Base-by-base conservation (phyloP, 92 coral and sea anemone species). In the Bergia puertoricense region DNA sequence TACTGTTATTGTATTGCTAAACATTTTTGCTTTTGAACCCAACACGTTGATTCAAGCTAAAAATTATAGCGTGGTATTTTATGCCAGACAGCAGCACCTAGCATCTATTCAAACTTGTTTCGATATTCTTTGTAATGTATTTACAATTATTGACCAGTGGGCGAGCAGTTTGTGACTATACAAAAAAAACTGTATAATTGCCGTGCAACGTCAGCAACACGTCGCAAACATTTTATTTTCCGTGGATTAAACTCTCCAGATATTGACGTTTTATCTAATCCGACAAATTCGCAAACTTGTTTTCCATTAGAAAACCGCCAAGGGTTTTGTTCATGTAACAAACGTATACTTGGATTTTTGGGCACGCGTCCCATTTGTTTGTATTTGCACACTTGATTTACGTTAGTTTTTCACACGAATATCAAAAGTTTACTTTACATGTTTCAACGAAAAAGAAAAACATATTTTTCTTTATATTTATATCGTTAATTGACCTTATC, bases 401-500 rank as follows among this genome's bases (percentile, higher is more conserved):
- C 77, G 38, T 45, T 69, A 45, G 20, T 71, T 69, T 84, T 84
- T 84, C 44, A 18, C 65, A 71, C 42, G 66, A 30, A 71, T 30
- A 45, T 30, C 43, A 39, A 44, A 71, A 71, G 6, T 69, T 30
- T 71, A 37, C 44, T 80, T 54, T 54, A 39, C 86, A 83, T 30
- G 66, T 56, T 82, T 66, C 77, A 83, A 16, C 65, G 86, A 83
- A 82, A 82, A 30, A 43, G 10, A 71, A 67, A 36, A 84, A 84
- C 10, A 20, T 6, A 46, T 69, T 44, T 44, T 68, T 62, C 86
- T 38, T 14, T 41, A 18, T 75, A 40, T 42, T 71, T 69, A 36
- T 46, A 57, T 14, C 46, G 72, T 30, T 84, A 84, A 69, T 84
- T 84, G 77, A 48, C 87, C 67, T 84, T 84, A 45, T 22, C 87